Evolutionary conservation across 2,113 vertebrate genomes (phyloP), one percentile per base, ranked within the genome.

Genomic region (Hippocampus mohnikei): DNA sequence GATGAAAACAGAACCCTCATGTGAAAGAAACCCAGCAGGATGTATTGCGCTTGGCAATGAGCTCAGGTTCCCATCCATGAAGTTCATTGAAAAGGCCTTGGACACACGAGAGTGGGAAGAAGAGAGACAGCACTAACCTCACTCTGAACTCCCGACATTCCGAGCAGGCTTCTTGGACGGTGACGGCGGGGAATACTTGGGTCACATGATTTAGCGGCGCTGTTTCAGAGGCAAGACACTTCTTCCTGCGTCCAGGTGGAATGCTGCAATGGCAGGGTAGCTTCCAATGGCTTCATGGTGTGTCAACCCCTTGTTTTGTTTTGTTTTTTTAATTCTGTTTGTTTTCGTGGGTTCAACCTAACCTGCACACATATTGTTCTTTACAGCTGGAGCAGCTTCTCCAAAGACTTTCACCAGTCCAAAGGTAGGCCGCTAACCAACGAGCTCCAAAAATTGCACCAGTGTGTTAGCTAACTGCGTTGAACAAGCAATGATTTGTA

Each of bases 101-200:
- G 56, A 29, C 12, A 58, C 23, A 20, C 23, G 23, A 11, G 15
- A 7, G 12, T 8, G 1, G 5, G 58, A 27, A 60, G 15, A 23
- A 3, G 15, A 29, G 16, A 37, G 27, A 33, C 58, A 5, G 27
- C 5, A 29, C 27, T 60, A 33, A 60, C 58, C 58, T 60, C 58
- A 27, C 15, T 33, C 27, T 60, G 58, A 60, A 60, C 58, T 29
- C 27, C 25, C 27, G 16, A 33, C 58, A 60, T 60, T 60, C 58
- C 58, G 58, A 60, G 16, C 27, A 29, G 27, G 58, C 58, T 60
- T 60, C 16, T 60, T 60, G 58, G 58, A 60, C 27, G 58, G 27
- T 60, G 58, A 60, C 58, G 58, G 58, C 27, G 58, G 58, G 58
- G 58, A 60, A 60, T 60, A 60, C 58, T 60, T 29, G 27, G 18